Percentiles rank a stretch among this genome's conserved stretches.
Conservation (phyloP, 2,888 invertebrate species). For the Penaeus monodon region DNA sequence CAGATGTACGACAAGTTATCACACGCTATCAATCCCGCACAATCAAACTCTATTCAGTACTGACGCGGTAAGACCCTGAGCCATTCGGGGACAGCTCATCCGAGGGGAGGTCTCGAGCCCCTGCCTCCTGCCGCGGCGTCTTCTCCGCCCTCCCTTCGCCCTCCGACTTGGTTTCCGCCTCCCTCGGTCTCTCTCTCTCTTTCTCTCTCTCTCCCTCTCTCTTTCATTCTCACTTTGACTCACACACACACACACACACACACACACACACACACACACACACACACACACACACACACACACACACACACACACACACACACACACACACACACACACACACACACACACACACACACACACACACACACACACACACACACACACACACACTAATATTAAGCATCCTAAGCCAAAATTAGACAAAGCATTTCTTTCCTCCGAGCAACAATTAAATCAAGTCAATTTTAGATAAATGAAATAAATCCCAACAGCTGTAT, state of each 20-base stretch:
- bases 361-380: too few relatives aligned
- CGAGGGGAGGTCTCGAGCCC: neutral
- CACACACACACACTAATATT: too few relatives aligned
- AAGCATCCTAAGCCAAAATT: too few relatives aligned
- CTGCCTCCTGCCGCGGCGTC: too few relatives aligned
- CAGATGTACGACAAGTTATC: constrained; percentile 51
- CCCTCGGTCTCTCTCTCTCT: neutral
- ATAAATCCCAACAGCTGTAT: too few relatives aligned
- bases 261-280: constrained; percentile 21
- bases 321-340: too few relatives aligned
- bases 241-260: neutral
- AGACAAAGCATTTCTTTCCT: too few relatives aligned
- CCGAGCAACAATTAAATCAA: too few relatives aligned
- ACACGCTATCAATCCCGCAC: constrained; percentile 54
- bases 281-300: neutral
- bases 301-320: neutral
- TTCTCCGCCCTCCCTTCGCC: neutral
- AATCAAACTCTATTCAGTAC: constrained; percentile 54
- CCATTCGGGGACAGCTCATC: constrained; percentile 30
- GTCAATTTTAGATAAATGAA: too few relatives aligned
- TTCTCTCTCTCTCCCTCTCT: neutral
- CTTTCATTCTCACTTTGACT: neutral
- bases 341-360: too few relatives aligned
- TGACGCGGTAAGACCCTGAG: constrained; percentile 43
- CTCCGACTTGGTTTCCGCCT: neutral